phyloP scores from a whole-genome alignment of 2,113 vertebrate genomes.

The Lucifuga dentata region DNA sequence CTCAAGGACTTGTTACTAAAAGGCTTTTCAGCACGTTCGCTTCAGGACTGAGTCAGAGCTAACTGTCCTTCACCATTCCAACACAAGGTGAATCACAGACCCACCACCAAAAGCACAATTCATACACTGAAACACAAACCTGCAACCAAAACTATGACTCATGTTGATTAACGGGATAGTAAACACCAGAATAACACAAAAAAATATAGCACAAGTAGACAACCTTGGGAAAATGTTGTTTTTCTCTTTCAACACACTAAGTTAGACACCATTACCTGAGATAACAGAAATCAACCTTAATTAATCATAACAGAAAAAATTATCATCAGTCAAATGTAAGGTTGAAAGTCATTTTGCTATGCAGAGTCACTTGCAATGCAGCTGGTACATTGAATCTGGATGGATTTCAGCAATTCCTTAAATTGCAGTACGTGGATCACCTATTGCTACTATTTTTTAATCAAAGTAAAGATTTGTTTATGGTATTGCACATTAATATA shows the following conservation, averaged over 20 bases:
- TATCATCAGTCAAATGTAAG: background rate
- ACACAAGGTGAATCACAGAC: too few species aligned
- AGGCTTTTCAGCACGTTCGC: background rate
- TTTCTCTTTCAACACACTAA: background rate
- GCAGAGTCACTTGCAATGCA: background rate
- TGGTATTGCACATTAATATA: background rate
- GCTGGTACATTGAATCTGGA: background rate
- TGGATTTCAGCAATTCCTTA: background rate
- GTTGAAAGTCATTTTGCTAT: background rate
- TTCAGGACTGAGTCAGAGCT: conserved; percentile 10
- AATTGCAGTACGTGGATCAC: background rate
- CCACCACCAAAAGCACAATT: too few species aligned
- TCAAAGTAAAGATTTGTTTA: background rate
- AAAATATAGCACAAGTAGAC: background rate
- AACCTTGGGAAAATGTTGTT: background rate
- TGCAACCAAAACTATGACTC: conserved; percentile 7
- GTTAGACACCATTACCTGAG: background rate
- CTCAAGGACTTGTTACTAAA: conserved; percentile 23
- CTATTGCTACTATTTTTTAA: background rate
- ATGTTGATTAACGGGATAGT: too few species aligned
- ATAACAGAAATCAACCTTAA: background rate
- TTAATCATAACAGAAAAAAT: background rate
- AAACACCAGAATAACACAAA: background rate
- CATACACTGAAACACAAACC: background rate
- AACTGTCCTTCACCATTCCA: conserved; percentile 8